Conservation (phyloP, 1,140 invertebrate genomes). For the Drosophila erecta region DNA sequence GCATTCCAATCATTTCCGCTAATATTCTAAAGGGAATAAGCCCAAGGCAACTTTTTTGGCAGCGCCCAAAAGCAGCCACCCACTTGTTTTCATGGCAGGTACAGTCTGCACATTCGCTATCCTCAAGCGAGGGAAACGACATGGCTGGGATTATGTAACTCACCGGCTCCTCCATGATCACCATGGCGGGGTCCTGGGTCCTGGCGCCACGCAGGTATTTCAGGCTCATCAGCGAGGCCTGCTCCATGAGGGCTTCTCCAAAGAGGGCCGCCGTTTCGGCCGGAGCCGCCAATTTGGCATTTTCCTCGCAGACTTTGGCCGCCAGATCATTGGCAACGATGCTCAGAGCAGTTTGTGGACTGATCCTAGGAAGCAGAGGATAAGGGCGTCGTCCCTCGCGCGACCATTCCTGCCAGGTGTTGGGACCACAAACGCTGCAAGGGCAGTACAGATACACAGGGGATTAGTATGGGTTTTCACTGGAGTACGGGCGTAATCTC, state of each 20-base stretch:
- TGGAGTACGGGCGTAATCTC: constrained; percentile 79
- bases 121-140: constrained; percentile 22
- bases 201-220: constrained; percentile 45
- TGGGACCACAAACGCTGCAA: constrained; percentile 91
- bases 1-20: background rate
- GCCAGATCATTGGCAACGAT: constrained; percentile 91
- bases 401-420: constrained; percentile 93
- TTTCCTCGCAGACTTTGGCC: constrained; percentile 85
- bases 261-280: constrained; percentile 67
- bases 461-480: background rate
- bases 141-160: constrained; percentile 73
- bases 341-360: constrained; percentile 93
- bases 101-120: constrained; percentile 75
- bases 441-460: constrained; percentile 58
- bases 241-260: constrained; percentile 52
- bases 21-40: background rate
- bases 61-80: background rate
- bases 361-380: constrained; percentile 91
- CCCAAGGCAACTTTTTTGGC: background rate
- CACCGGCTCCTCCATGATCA: constrained; percentile 79
- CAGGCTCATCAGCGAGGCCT: constrained; percentile 44
- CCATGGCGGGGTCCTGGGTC: constrained; percentile 34
- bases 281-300: constrained; percentile 84
- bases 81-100: background rate
- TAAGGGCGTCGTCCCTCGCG: constrained; percentile 93